Base-by-base conservation (phyloP, 2,113 vertebrate species). In the Colius striatus region DNA sequence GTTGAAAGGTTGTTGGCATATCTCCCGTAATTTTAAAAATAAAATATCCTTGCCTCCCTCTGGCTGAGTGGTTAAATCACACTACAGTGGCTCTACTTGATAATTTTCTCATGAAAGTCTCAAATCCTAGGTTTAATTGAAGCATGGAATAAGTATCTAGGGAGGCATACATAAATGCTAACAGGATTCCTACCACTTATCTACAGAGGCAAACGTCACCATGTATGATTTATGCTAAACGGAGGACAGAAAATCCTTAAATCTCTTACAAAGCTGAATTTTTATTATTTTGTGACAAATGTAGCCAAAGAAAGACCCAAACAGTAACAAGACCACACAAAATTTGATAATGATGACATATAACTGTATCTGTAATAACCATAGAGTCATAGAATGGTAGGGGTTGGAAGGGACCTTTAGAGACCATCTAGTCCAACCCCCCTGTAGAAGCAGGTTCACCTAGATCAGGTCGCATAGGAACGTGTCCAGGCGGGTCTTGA, bases 71-170 rank as follows among this genome's bases (percentile, higher is more conserved):
- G 43, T 83, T 88, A 90, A 92, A 93, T 90, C 78, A 80, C 79
- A 77, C 71, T 53, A 53, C 67, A 60, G 84, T 77, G 91, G 72
- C 87, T 75, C 67, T 84, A 74, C 92, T 93, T 92, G 63, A 81
- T 96, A 95, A 90, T 95, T 97, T 90, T 77, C 75, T 94, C 60
- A 74, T 85, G 76, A 86, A 94, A 91, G 34, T 53, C 90, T 91
- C 55, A 91, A 85, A 95, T 93, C 79, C 74, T 93, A 68, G 75
- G 68, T 87, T 96, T 96, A 94, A 97, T 94, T 96, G 94, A 95
- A 92, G 71, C 76, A 88, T 88, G 72, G 90, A 94, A 63, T 88
- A 92, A 96, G 38, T 92, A 84, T 90, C 93, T 92, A 74, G 82
- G 83, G 91, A 95, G 53, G 53, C 90, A 84, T 93, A 88, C 51